Base-by-base conservation (phyloP, 1,140 invertebrate genomes). In the Stegodyphus mimosarum region DNA sequence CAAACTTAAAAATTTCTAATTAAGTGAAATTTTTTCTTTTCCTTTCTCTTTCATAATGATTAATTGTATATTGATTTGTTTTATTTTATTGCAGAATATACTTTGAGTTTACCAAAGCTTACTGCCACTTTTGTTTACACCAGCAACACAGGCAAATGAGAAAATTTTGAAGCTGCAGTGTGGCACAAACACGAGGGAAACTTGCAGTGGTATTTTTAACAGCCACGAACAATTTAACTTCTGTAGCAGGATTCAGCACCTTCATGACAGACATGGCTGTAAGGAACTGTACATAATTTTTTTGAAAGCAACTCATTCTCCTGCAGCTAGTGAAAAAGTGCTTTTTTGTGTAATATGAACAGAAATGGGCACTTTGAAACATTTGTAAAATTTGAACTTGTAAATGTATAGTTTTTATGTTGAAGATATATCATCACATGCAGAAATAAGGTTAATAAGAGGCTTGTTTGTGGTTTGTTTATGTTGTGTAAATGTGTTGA, bases 101-200 rank as follows among this genome's bases (percentile, higher is more conserved):
- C 7, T 7, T 55, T 55, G 13, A 55, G 13, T 13, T 7, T 55
- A 55, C 53, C 13, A 7, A 13, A 13, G 7, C 13, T 83, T 83
- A 83, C 79, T 83, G 79, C 79, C 79, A 64, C 18, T 73, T 63
- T 55, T 83, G 70, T 83, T 55, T 13, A n/a, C 13, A 74, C 70
- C 55, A 73, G 60, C 74, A 70, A 69, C 50, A 70, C 18, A 76
- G 63, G n/a, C n/a, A n/a, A n/a, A n/a, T n/a, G n/a, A n/a, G n/a
- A n/a, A 74, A 53, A 15, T 55, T 48, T 51, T 73, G 69, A 67
- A 51, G 79, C 50, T 63, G 55, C 71, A 74, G 70, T 83, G 71
- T 60, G 52, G 71, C 79, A 83, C 79, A 83, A 83, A 49, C 53
- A 67, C 66, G 70, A 73, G 52, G 73, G 73, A 53, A 71, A 13